Percentiles rank a stretch among this genome's conserved stretches.
These are phyloP conservation scores for Sparidentex hasta DNA, from an alignment of 2,797 vertebrate genomes.

Conservation along the genomic window DNA sequence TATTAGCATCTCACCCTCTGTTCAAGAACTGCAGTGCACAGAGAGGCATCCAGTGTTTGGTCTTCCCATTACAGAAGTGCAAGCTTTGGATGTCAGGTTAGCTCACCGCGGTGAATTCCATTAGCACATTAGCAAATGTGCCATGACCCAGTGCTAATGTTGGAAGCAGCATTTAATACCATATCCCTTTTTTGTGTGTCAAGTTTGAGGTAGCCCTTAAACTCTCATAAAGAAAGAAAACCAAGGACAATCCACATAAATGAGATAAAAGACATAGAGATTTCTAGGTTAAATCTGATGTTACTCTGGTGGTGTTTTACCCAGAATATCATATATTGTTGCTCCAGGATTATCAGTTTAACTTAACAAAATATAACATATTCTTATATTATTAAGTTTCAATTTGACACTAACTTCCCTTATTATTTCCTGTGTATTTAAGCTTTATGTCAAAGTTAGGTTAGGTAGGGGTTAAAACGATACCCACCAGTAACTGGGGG, in stretches of 20 bases:
- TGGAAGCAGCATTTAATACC: conserved; percentile 46
- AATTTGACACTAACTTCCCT: no score
- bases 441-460: no score
- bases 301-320: no score
- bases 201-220: conserved; percentile 31
- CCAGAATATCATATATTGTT: no score
- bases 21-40: conserved; percentile 50
- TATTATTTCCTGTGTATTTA: no score
- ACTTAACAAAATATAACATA: no score
- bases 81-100: conserved; percentile 69
- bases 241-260: background rate
- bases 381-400: no score
- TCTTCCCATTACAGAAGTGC: conserved; percentile 59
- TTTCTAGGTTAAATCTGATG: no score
- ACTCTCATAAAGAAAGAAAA: conserved; percentile 17
- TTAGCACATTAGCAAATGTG: conserved; percentile 78
- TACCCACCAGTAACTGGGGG: no score
- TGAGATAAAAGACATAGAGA: background rate
- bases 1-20: conserved; percentile 78
- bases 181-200: background rate
- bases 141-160: conserved; percentile 76
- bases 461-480: no score
- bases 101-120: conserved; percentile 70
- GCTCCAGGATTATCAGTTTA: no score
- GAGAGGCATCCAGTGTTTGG: conserved; percentile 52